Percentiles rank a stretch among this genome's conserved stretches.
Conservation (phyloP, 2,113 vertebrate genomes). For the Mohoua ochrocephala region DNA sequence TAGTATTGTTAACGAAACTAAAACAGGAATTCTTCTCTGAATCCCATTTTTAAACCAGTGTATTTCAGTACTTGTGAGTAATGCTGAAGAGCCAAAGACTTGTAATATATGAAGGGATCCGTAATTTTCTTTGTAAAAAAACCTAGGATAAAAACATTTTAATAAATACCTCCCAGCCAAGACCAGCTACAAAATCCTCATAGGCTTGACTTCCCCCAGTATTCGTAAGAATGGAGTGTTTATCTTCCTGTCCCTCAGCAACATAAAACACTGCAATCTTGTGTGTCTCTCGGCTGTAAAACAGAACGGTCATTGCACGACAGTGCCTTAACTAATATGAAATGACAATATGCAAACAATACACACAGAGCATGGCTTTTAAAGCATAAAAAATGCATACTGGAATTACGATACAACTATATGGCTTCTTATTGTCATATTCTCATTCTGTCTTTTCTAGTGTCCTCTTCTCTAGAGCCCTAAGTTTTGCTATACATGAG, state of each 20-base stretch:
- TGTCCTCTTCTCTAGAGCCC: background rate
- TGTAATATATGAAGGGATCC: background rate
- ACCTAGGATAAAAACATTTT: background rate
- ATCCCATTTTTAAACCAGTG: background rate
- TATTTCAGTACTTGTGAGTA: background rate
- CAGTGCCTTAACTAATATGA: background rate
- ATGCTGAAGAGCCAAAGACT: background rate
- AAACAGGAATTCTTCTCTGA: background rate
- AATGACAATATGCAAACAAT: background rate
- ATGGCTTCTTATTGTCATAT: background rate
- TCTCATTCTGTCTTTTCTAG: background rate
- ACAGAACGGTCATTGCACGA: background rate
- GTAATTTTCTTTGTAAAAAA: background rate
- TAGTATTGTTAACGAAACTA: background rate
- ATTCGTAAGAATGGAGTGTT: conserved; percentile 97
- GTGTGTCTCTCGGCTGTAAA: conserved; percentile 92
- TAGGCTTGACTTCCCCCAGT: conserved; percentile 94
- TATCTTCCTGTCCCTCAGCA: conserved; percentile 98
- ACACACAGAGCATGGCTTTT: background rate
- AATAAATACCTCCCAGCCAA: conserved; percentile 94
- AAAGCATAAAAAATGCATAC: background rate
- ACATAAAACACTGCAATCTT: conserved; percentile 99
- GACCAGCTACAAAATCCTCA: conserved; percentile 96
- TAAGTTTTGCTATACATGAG: background rate
- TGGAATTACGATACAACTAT: background rate